Conservation (phyloP, 2,113 vertebrate genomes). For the Coptodon rendalli region DNA sequence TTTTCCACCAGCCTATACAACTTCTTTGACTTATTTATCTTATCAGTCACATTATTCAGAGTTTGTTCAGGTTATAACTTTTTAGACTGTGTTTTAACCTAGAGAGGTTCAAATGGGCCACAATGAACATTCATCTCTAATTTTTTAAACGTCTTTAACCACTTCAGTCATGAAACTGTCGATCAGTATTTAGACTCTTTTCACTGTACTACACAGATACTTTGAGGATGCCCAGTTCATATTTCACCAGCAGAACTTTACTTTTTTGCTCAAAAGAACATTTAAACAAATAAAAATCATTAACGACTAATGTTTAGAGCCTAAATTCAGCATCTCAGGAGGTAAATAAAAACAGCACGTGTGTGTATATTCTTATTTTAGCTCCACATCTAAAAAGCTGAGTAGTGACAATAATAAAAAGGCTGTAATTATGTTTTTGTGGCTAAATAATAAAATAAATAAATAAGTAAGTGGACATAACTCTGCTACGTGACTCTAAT, state of each 20-base stretch:
- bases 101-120: background rate
- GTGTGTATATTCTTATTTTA: background rate
- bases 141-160: background rate
- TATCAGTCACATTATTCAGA: background rate
- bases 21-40: background rate
- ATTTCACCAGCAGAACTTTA: background rate
- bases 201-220: background rate
- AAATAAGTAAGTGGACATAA: background rate
- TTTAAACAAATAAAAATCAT: background rate
- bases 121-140: background rate
- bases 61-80: background rate
- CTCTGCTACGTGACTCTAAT: accelerated
- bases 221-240: accelerated
- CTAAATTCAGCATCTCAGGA: background rate
- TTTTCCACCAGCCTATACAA: background rate
- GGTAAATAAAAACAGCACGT: background rate
- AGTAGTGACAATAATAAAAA: background rate
- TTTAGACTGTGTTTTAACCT: background rate
- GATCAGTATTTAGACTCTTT: background rate
- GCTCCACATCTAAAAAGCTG: background rate
- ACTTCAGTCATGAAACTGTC: background rate
- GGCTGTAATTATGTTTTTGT: background rate
- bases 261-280: background rate
- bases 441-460: background rate
- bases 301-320: background rate